Evolutionary conservation across 53 echinoderm and acorn worm genomes (phyloP).

Genomic region (Paelopatides confundens): DNA sequence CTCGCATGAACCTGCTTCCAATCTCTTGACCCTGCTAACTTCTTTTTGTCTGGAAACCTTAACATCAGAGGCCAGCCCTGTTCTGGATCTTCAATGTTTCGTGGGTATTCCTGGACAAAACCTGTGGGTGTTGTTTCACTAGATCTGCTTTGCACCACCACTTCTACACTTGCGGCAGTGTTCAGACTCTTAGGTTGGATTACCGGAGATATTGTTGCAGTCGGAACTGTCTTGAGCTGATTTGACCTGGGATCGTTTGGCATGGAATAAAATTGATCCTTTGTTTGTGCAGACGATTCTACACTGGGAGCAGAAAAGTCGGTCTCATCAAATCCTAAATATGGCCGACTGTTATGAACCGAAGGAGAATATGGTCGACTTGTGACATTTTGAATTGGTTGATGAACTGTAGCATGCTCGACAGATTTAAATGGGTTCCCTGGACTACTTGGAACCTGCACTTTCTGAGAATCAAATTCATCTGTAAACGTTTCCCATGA

Average conservation of each 20-base stretch:
- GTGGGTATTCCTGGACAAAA: conserved; percentile 82
- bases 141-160: background rate
- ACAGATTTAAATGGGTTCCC: conserved; percentile 13
- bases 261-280: background rate
- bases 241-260: background rate
- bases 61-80: conserved; percentile 90
- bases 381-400: background rate
- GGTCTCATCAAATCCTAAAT: background rate
- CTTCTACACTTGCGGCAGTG: background rate
- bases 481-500: conserved; percentile 22
- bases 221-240: background rate
- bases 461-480: background rate
- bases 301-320: background rate
- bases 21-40: conserved; percentile 81
- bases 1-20: conserved; percentile 87
- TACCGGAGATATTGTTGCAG: conserved; percentile 34
- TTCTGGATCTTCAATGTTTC: conserved; percentile 58
- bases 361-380: background rate
- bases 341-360: background rate
- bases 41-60: conserved; percentile 90
- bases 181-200: background rate
- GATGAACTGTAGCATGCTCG: background rate
- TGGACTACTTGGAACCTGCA: background rate
- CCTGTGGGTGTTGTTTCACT: conserved; percentile 28
- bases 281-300: background rate